phyloP scores from a whole-genome alignment of 30 jellyfish, hydroid and myxozoan genomes.

The Nemopilema nomurai region DNA sequence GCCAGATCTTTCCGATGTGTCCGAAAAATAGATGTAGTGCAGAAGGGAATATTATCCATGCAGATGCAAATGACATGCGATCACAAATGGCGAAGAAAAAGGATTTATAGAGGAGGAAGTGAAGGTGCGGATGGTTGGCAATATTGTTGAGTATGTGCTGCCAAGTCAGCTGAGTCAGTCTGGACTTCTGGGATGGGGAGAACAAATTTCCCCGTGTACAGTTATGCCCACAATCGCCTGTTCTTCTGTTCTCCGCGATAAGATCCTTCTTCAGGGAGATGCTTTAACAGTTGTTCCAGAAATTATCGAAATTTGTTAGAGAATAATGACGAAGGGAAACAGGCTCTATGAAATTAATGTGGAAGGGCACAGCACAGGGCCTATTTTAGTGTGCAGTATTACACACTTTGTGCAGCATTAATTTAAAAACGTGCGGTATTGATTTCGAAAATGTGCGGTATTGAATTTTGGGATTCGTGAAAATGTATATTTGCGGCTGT shows the following conservation, averaged over 20 bases:
- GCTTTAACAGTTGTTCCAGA: background rate
- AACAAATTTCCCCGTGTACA: background rate
- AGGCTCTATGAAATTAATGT: background rate
- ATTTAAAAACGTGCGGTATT: background rate
- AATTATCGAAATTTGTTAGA: background rate
- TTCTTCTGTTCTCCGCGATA: conserved; percentile 19
- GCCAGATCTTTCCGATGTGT: conserved; percentile 5
- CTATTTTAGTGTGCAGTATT: background rate
- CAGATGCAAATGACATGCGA: background rate
- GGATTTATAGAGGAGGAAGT: background rate
- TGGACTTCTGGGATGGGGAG: conserved; percentile 21
- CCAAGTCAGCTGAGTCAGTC: conserved; percentile 20
- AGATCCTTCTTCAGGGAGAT: background rate
- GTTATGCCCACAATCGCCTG: conserved; percentile 15
- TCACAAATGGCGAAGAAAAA: background rate
- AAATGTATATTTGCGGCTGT: background rate
- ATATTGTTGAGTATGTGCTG: background rate
- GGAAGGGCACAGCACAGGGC: conserved; percentile 12
- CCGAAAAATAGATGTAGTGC: background rate
- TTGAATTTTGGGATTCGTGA: background rate
- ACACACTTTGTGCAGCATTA: background rate
- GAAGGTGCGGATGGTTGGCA: background rate
- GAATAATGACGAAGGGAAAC: conserved; percentile 6
- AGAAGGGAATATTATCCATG: background rate
- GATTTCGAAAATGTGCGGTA: background rate